phyloP scores from a whole-genome alignment of 2,797 vertebrate species.

The Fistularia commersonii region DNA sequence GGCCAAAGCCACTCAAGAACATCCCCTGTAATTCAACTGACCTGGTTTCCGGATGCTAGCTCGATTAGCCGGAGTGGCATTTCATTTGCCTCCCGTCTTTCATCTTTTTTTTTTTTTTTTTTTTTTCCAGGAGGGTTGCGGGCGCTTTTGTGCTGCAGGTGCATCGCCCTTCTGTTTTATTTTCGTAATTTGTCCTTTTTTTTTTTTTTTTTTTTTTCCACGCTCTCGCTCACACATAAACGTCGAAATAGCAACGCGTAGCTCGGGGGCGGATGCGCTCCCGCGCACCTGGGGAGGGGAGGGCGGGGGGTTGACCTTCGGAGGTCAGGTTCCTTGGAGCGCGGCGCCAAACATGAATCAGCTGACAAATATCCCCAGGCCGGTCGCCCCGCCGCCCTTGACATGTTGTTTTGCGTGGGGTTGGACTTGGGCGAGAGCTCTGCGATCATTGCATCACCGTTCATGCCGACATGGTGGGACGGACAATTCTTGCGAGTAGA shows the following conservation, averaged over 20 bases:
- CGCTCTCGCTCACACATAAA: too few species aligned
- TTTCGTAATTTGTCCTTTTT: too few species aligned
- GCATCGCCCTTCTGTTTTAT: slow-evolving; percentile 10
- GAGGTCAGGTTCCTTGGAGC: slow-evolving; percentile 42
- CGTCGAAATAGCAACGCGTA: too few species aligned
- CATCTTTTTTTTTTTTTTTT: slow-evolving; percentile 56
- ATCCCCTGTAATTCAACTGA: slow-evolving; percentile 72
- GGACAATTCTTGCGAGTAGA: too few species aligned
- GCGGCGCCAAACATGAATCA: slow-evolving; percentile 51
- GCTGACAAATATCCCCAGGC: slow-evolving; percentile 53
- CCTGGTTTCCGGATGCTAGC: slow-evolving; percentile 55
- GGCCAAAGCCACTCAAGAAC: slow-evolving; percentile 69
- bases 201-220: slow-evolving; percentile 1
- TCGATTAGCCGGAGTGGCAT: slow-evolving; percentile 70
- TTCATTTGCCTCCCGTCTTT: slow-evolving; percentile 74
- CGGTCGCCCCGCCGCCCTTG: slow-evolving; percentile 29
- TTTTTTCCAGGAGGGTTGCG: slow-evolving; percentile 35
- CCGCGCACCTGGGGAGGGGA: too few species aligned
- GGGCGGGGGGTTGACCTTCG: slow-evolving; percentile 21
- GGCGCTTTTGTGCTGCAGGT: slow-evolving; percentile 30
- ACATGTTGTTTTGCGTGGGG: too few species aligned
- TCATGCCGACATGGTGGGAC: too few species aligned
- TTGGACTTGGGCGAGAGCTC: too few species aligned
- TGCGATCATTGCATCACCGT: too few species aligned
- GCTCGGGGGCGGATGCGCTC: too few species aligned